phyloP scores from a whole-genome alignment of 37 sponge, comb jelly and placozoan species.

The Cliona cf. orientalis region DNA sequence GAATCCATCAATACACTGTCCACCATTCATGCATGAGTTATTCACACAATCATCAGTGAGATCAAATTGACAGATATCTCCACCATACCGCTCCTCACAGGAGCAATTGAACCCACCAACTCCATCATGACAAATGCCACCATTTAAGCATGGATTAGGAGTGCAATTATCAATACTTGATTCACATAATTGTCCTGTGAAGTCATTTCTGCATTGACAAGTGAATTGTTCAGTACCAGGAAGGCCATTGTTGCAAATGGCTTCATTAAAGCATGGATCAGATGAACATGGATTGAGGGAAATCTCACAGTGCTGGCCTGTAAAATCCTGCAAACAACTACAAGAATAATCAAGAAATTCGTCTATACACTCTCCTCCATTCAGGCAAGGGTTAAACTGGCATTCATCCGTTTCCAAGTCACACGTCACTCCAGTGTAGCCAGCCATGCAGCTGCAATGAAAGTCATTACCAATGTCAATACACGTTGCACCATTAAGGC shows the following conservation, averaged over 20 bases:
- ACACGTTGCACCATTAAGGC: conserved; percentile 47
- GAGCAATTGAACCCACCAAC: conserved; percentile 45
- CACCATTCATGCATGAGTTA: conserved; percentile 63
- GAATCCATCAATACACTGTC: conserved; percentile 45
- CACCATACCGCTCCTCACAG: conserved; percentile 35
- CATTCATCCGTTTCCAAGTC: conserved; percentile 43
- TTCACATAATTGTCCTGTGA: conserved; percentile 60
- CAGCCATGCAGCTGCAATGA: conserved; percentile 57
- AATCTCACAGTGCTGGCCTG: conserved; percentile 49
- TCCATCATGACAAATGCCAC: conserved; percentile 59
- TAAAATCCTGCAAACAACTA: conserved; percentile 43
- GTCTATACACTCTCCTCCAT: conserved; percentile 51
- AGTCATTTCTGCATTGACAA: conserved; percentile 56
- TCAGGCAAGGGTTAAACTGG: conserved; percentile 34
- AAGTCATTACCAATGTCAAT: conserved; percentile 33
- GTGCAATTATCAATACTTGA: conserved; percentile 68
- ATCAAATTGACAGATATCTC: conserved; percentile 20
- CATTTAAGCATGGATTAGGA: conserved; percentile 51
- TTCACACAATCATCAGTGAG: conserved; percentile 39
- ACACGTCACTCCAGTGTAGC: conserved; percentile 63
- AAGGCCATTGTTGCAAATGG: conserved; percentile 41
- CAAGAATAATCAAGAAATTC: conserved; percentile 21
- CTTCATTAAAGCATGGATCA: conserved; percentile 61
- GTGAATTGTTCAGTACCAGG: conserved; percentile 16
- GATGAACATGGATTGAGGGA: conserved; percentile 47